These are phyloP conservation scores for Acanthurus leucopareius DNA, from an alignment of 2,797 vertebrate species.

Conservation along the genomic window DNA sequence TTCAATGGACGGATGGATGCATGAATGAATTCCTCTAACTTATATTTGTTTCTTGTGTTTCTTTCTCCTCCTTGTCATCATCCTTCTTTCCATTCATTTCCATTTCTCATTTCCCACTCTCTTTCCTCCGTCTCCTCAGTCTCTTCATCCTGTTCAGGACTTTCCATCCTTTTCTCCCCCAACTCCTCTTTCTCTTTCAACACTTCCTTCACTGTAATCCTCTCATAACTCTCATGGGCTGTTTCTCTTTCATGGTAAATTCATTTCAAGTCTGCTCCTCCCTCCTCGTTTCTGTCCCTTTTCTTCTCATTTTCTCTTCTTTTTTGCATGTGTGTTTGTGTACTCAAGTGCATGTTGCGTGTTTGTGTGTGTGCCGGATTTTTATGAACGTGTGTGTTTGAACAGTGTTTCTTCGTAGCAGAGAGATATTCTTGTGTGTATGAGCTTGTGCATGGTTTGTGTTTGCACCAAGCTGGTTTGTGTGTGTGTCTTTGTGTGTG, in stretches of 20 bases:
- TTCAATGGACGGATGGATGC: slow-evolving; percentile 21
- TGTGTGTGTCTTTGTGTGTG: slow-evolving; percentile 43
- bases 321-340: slow-evolving; percentile 16
- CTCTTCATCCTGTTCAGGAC: not conserved
- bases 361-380: slow-evolving; percentile 13
- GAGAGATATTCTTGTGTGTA: not conserved
- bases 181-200: slow-evolving; percentile 1
- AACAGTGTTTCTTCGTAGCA: slow-evolving; percentile 15
- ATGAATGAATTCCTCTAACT: not conserved
- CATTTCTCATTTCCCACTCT: slow-evolving; percentile 20
- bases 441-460: slow-evolving; percentile 29
- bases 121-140: not conserved
- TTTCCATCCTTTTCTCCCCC: slow-evolving; percentile 25
- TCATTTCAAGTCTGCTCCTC: slow-evolving; percentile 46
- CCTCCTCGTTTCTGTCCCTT: slow-evolving; percentile 14
- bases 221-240: slow-evolving; percentile 50
- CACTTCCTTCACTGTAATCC: slow-evolving; percentile 42
- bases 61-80: slow-evolving; percentile 1
- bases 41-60: not conserved
- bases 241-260: slow-evolving; percentile 23
- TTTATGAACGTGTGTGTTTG: slow-evolving; percentile 25
- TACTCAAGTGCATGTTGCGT: slow-evolving; percentile 9
- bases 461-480: slow-evolving; percentile 5
- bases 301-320: slow-evolving; percentile 17
- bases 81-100: not conserved